Evolutionary conservation across 2,888 invertebrate genomes (phyloP).

Genomic region (Melanchra persicariae): DNA sequence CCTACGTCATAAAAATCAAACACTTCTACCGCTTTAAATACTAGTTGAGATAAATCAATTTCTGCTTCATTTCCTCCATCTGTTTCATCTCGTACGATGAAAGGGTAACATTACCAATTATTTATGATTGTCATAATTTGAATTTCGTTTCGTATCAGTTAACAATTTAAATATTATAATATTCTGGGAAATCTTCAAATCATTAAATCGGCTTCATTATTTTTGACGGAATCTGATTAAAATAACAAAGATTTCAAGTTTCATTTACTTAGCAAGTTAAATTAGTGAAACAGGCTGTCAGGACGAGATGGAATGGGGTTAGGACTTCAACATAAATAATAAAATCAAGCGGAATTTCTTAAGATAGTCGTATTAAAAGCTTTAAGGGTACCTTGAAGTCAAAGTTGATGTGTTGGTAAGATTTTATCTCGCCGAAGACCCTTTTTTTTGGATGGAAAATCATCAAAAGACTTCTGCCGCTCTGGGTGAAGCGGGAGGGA

Average conservation of each 20-base stretch:
- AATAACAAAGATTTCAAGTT: constrained; percentile 47
- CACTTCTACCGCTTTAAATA: neutral
- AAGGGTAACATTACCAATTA: constrained; percentile 35
- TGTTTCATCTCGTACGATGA: neutral
- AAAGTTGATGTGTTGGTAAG: neutral
- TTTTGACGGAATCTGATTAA: constrained; percentile 34
- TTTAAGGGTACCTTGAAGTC: neutral
- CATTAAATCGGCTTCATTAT: constrained; percentile 38
- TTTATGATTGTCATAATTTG: constrained; percentile 20
- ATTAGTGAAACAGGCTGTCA: constrained; percentile 37
- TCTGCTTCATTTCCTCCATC: neutral
- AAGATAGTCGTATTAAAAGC: neutral
- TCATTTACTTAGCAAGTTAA: constrained; percentile 47
- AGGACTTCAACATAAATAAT: constrained; percentile 27
- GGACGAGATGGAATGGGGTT: constrained; percentile 19
- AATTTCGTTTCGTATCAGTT: constrained; percentile 27
- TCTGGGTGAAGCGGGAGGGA: no score
- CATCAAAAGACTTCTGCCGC: no score
- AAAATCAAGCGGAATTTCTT: constrained; percentile 6
- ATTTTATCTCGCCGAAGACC: no score
- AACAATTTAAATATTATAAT: constrained; percentile 21
- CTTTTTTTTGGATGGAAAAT: no score
- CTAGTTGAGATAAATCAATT: neutral
- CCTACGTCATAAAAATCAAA: neutral
- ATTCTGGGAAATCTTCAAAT: constrained; percentile 20